phyloP scores from a whole-genome alignment of 2,888 invertebrate genomes.

The Eudasyphora cyanicolor region DNA sequence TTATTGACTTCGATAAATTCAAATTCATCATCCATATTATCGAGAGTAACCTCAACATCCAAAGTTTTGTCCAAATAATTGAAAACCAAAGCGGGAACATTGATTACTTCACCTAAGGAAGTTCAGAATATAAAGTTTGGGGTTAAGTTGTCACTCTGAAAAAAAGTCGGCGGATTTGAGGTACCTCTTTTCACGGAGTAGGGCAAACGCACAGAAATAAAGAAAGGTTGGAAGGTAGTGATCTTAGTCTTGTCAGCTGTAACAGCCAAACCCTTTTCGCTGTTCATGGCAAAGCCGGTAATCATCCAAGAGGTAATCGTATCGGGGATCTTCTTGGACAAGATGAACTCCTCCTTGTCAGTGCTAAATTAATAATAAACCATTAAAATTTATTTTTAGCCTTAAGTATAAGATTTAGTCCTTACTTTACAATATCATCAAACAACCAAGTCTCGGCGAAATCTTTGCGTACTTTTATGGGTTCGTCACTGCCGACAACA shows the following conservation, averaged over 20 bases:
- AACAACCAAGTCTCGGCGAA: too few relatives aligned
- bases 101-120: constrained; percentile 90
- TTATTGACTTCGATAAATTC: constrained; percentile 93
- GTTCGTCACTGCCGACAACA: too few relatives aligned
- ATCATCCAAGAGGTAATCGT: constrained; percentile 92
- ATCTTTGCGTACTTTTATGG: too few relatives aligned
- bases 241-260: constrained; percentile 84
- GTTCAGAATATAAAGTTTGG: background rate
- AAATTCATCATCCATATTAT: constrained; percentile 88
- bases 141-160: too few relatives aligned
- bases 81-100: constrained; percentile 91
- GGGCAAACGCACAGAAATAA: constrained; percentile 91
- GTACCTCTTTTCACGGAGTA: constrained; percentile 90
- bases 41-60: constrained; percentile 89
- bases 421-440: too few relatives aligned
- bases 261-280: constrained; percentile 87
- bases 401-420: too few relatives aligned
- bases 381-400: too few relatives aligned
- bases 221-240: constrained; percentile 90
- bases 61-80: constrained; percentile 91
- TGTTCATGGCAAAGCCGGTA: constrained; percentile 89
- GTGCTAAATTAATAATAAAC: too few relatives aligned
- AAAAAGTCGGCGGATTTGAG: too few relatives aligned
- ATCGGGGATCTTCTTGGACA: constrained; percentile 84
- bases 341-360: constrained; percentile 70